These are phyloP conservation scores for Clarias magur DNA, from an alignment of 2,113 vertebrate genomes.

Conservation along the genomic window DNA sequence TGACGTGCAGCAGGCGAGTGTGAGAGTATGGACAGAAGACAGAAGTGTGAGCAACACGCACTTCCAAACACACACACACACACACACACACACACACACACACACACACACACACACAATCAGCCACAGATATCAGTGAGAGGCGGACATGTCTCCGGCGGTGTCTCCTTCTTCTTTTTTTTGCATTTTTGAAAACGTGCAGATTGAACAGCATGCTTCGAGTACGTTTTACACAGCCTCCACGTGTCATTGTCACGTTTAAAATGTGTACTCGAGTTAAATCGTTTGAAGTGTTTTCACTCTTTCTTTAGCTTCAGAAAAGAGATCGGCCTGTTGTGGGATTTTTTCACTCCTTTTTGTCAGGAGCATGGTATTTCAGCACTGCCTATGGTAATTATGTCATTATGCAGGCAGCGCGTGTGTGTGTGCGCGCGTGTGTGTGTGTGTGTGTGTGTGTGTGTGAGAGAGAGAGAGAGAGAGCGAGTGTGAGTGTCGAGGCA, in stretches of 20 bases:
- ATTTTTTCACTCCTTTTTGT: constrained; percentile 5
- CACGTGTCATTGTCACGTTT: constrained; percentile 23
- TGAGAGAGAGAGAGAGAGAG: not conserved
- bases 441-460: constrained; percentile 17
- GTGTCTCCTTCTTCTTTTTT: not conserved
- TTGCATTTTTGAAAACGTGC: not conserved
- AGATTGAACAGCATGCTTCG: not conserved
- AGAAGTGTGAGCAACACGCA: not conserved
- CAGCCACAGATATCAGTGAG: not conserved
- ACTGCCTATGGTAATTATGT: constrained; percentile 72
- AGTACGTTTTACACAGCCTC: not conserved
- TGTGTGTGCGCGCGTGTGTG: constrained; percentile 21
- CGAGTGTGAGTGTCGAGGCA: constrained; percentile 52
- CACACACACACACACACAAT: not conserved
- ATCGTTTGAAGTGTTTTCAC: constrained; percentile 30
- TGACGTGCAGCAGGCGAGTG: not conserved
- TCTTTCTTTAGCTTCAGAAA: constrained; percentile 20
- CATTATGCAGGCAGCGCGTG: constrained; percentile 68
- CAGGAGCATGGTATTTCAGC: constrained; percentile 48
- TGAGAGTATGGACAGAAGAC: too few relatives aligned
- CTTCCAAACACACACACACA: not conserved
- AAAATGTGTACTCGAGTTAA: constrained; percentile 7
- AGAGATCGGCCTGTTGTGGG: not conserved
- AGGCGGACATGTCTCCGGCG: not conserved
- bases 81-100: too few relatives aligned